Evolutionary conservation across 2,113 vertebrate species (phyloP).

Genomic region (Lamprotornis superbus): DNA sequence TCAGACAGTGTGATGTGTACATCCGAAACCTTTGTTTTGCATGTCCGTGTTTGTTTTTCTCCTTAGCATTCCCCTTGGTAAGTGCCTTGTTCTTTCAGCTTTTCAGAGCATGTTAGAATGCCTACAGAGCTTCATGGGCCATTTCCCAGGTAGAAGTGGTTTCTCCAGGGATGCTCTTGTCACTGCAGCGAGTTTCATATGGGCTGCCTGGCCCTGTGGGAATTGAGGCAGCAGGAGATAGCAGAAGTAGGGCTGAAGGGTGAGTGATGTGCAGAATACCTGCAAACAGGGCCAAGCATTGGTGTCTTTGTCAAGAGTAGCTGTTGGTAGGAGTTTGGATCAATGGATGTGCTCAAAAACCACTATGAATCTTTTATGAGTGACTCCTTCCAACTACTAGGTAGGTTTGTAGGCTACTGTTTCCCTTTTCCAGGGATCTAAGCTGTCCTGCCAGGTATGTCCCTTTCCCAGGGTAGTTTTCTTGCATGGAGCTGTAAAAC

Average conservation of each 20-base stretch:
- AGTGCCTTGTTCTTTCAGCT: accelerated
- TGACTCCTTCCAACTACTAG: background rate
- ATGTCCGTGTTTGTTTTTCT: background rate
- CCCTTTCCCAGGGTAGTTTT: background rate
- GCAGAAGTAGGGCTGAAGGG: background rate
- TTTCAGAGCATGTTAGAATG: background rate
- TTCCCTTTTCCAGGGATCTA: background rate
- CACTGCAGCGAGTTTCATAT: background rate
- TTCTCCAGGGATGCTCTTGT: background rate
- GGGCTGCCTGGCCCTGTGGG: background rate
- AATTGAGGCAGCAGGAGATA: background rate
- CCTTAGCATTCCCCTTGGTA: background rate
- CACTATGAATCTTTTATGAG: background rate
- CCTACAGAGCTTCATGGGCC: background rate
- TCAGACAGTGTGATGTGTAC: background rate
- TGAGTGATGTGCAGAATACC: background rate
- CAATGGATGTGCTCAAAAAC: background rate
- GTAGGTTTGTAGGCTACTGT: background rate
- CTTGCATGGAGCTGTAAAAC: constrained; percentile 4
- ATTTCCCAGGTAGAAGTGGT: background rate
- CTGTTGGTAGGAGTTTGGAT: background rate
- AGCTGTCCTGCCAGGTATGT: background rate
- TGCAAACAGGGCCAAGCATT: background rate
- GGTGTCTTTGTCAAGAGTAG: background rate
- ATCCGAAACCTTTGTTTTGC: background rate